Conservation (phyloP, 1,140 invertebrate genomes). For the Himalopsyche phryganea region DNA sequence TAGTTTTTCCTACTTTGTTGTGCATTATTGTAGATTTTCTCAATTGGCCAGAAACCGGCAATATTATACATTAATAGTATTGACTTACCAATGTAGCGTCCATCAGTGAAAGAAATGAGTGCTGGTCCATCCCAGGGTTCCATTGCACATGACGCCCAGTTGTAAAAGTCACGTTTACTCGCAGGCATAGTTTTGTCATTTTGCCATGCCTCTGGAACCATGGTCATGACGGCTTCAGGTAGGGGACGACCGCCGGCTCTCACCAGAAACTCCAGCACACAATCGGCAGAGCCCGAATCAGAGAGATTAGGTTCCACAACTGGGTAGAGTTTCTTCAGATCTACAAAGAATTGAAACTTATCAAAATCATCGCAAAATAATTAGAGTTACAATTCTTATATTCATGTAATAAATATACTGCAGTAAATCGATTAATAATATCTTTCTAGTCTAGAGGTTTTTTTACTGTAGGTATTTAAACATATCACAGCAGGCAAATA, state of each 20-base stretch:
- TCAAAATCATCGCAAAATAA: no score
- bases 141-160: slow-evolving; percentile 96
- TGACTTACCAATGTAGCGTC: slow-evolving; percentile 83
- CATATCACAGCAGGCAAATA: no score
- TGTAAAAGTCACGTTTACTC: slow-evolving; percentile 93
- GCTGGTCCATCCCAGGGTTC: slow-evolving; percentile 99
- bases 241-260: slow-evolving; percentile 85
- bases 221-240: slow-evolving; percentile 97
- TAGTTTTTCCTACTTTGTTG: neutral
- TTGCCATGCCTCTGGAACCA: slow-evolving; percentile 99
- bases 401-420: no score
- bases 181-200: slow-evolving; percentile 89
- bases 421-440: no score
- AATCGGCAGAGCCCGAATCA: slow-evolving; percentile 96
- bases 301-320: slow-evolving; percentile 97
- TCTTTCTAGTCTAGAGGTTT: no score
- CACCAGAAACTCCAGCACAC: slow-evolving; percentile 95
- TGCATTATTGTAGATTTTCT: no score
- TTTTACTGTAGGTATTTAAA: no score
- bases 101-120: slow-evolving; percentile 95
- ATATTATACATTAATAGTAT: no score
- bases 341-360: slow-evolving; percentile 45
- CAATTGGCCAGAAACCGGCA: no score
- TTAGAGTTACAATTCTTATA: no score
- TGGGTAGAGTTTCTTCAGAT: slow-evolving; percentile 88